Evolutionary conservation across 2,888 invertebrate species (phyloP).

Genomic region (Calameuta filiformis): DNA sequence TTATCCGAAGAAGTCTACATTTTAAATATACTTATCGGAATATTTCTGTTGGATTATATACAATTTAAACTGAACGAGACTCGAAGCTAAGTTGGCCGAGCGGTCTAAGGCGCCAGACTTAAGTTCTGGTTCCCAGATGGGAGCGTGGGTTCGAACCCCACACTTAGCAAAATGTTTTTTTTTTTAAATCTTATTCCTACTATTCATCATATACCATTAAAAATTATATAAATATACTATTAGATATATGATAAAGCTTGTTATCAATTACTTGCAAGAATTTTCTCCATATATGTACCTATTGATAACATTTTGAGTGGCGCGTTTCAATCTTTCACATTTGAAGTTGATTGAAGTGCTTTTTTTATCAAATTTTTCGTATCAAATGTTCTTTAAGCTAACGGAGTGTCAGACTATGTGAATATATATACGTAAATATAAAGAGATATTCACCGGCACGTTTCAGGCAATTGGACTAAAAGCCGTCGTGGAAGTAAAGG

Average conservation of each 20-base stretch:
- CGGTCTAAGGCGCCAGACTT: constrained; percentile 88
- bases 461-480: constrained; percentile 50
- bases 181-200: neutral
- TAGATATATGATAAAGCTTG: neutral
- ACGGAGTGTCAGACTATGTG: neutral
- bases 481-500: constrained; percentile 51
- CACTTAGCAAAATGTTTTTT: constrained; percentile 71
- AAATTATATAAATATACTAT: too few relatives aligned
- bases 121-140: constrained; percentile 84
- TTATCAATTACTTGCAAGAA: neutral
- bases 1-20: neutral
- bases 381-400: neutral
- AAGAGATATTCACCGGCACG: neutral
- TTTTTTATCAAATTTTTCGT: neutral
- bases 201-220: neutral
- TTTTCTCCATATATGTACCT: neutral
- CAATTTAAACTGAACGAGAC: neutral
- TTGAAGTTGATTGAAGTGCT: neutral
- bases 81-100: constrained; percentile 79
- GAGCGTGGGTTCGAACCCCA: constrained; percentile 89
- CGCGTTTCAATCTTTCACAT: neutral
- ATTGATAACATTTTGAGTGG: neutral
- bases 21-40: neutral
- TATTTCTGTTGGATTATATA: neutral
- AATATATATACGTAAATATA: neutral